Conservation (phyloP, 2,888 invertebrate species). For the Glyphotaelius pellucidus region DNA sequence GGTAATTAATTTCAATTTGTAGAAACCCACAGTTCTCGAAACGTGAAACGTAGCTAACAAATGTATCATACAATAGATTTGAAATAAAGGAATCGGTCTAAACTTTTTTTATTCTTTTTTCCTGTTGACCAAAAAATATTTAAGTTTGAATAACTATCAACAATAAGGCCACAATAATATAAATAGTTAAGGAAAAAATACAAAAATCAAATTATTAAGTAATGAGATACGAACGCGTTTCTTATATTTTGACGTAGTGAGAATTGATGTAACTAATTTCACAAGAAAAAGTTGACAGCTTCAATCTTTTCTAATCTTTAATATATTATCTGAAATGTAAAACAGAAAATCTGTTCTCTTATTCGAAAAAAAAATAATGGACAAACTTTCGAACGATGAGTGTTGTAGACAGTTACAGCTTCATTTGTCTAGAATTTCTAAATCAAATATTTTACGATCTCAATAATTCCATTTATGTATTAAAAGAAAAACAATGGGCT, state of each 20-base stretch:
- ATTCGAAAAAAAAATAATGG: too few relatives aligned
- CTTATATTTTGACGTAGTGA: not conserved
- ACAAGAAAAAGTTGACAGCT: not conserved
- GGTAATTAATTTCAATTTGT: slow-evolving; percentile 2
- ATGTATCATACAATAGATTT: not conserved
- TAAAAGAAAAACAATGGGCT: too few relatives aligned
- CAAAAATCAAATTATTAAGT: not conserved
- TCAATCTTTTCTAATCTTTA: not conserved
- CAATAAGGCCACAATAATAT: too few relatives aligned
- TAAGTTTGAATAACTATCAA: too few relatives aligned
- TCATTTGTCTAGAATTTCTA: too few relatives aligned
- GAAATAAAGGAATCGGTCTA: not conserved
- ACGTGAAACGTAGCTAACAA: not conserved
- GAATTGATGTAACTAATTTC: not conserved
- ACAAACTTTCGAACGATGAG: too few relatives aligned
- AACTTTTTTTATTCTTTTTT: not conserved
- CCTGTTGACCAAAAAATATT: not conserved
- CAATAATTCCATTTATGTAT: too few relatives aligned
- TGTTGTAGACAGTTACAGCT: too few relatives aligned
- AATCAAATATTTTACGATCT: too few relatives aligned
- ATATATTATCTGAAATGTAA: not conserved
- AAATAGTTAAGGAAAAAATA: not conserved
- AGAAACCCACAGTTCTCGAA: not conserved
- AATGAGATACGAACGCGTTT: not conserved
- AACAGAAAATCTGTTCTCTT: not conserved